phyloP scores from a whole-genome alignment of 2,113 vertebrate species.

The Paedocypris sp. region DNA sequence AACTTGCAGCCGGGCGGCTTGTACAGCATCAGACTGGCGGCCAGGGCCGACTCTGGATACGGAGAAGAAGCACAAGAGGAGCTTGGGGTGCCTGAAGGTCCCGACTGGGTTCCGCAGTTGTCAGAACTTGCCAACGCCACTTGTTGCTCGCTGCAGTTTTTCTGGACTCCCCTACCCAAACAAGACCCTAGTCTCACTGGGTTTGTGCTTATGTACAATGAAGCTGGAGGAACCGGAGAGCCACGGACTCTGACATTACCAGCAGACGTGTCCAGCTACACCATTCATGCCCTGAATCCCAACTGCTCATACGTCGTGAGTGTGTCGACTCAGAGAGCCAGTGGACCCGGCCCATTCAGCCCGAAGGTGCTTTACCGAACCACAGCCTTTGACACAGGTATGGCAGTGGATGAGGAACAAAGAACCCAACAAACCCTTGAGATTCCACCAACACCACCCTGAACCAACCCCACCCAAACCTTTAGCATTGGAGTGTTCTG shows the following conservation, averaged over 20 bases:
- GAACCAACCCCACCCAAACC: constrained; percentile 43
- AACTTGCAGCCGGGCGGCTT: constrained; percentile 76
- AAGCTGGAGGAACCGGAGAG: constrained; percentile 52
- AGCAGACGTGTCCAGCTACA: constrained; percentile 70
- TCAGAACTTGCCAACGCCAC: constrained; percentile 71
- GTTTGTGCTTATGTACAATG: constrained; percentile 78
- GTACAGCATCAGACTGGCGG: constrained; percentile 79
- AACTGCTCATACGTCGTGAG: constrained; percentile 84
- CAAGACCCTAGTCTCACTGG: constrained; percentile 68
- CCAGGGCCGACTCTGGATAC: constrained; percentile 74
- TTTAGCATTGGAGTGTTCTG: constrained; percentile 5
- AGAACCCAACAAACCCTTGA: constrained; percentile 4
- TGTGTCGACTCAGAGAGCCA: constrained; percentile 83
- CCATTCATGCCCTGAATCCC: constrained; percentile 77
- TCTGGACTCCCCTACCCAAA: constrained; percentile 77
- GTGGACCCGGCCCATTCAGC: constrained; percentile 86
- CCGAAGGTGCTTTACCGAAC: constrained; percentile 79
- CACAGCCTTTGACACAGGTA: constrained; percentile 91
- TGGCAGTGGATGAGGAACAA: constrained; percentile 36
- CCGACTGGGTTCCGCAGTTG: constrained; percentile 77
- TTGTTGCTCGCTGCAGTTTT: constrained; percentile 75
- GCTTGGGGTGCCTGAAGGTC: constrained; percentile 71
- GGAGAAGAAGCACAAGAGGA: constrained; percentile 66
- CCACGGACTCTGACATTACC: constrained; percentile 68
- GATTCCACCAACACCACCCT: constrained; percentile 36